phyloP scores from a whole-genome alignment of 2,797 vertebrate species.

The Clarias pachynema region DNA sequence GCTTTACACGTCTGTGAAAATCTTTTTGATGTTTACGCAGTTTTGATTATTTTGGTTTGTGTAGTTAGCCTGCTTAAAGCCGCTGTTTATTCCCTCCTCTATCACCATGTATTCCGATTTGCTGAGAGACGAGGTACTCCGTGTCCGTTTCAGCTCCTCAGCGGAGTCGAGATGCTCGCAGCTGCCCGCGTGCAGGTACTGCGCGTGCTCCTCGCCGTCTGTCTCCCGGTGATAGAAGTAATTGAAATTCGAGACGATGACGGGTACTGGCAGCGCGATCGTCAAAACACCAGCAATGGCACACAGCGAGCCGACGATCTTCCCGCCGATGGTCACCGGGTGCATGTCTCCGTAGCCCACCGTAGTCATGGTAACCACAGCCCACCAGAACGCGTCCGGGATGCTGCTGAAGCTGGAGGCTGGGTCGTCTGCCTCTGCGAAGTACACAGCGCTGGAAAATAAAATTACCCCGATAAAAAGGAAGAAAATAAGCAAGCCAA shows the following conservation, averaged over 20 bases:
- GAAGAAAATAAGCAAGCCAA: conserved; percentile 96
- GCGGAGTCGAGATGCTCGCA: conserved; percentile 87
- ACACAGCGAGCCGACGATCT: conserved; percentile 95
- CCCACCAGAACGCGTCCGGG: conserved; percentile 99
- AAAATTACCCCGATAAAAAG: conserved; percentile 98
- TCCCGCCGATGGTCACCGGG: conserved; percentile 96
- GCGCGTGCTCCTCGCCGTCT: conserved; percentile 93
- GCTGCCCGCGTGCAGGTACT: conserved; percentile 86
- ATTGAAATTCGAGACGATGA: conserved; percentile 99
- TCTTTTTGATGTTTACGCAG: conserved; percentile 94
- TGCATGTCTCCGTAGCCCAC: conserved; percentile 99
- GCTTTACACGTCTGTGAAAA: conserved; percentile 93
- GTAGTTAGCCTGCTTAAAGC: conserved; percentile 86
- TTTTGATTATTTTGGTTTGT: conserved; percentile 89
- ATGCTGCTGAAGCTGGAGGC: conserved; percentile 95
- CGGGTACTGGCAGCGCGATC: conserved; percentile 94
- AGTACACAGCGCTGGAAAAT: conserved; percentile 97
- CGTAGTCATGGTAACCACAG: conserved; percentile 98
- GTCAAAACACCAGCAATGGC: conserved; percentile 97
- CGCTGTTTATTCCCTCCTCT: conserved; percentile 87
- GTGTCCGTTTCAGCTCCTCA: conserved; percentile 86
- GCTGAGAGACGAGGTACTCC: conserved; percentile 90
- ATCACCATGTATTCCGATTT: conserved; percentile 95
- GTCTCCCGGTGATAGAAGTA: conserved; percentile 99
- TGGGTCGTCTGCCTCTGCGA: conserved; percentile 94